Evolutionary conservation across 2,888 invertebrate species (phyloP), one percentile per base, ranked within the genome.

Genomic region (Leucophenga montana): DNA sequence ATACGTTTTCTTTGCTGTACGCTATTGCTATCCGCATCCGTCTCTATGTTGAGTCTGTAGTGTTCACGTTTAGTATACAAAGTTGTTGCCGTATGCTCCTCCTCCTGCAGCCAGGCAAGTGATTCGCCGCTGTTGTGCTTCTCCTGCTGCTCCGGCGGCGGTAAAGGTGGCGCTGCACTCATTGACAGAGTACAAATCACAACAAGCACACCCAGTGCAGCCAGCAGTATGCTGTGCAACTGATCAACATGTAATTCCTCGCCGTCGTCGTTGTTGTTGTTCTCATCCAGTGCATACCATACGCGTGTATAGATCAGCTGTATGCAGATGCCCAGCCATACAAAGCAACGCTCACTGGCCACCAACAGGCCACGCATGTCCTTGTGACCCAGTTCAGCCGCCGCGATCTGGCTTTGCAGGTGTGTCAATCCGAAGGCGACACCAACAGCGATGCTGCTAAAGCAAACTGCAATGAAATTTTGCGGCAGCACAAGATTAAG

Each of bases 271-370:
- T 48, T 3, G 22, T 53, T 33, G 20, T 16, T 57, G 54, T 57
- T 8, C 0, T 85, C 79, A 48, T 80, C 79, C 70, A 79, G 61
- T 1, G 75, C 57, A 68, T 79, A 82, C 87, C 87, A 86, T 9
- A 80, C 68, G 11, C 85, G 80, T 20, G 86, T 86, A 39, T 79
- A 83, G 68, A 82, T 76, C 31, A 87, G 75, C 68, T 87, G 88
- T 6, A 85, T 61, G 9, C 80, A 80, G 4, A 88, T 85, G 48
- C 87, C 88, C 46, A 85, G 74, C 88, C 87, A 88, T 3, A 86
- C 70, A 59, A 85, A 87, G 57, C 83, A 71, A 27, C 88, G 82
- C 67, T 88, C 88, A 9, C 83, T 82, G 69, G 86, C 79, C 39
- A 87, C 74, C 44, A 87, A 71, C 69, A 85, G 78, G 9, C 87